Percentiles rank a stretch among this genome's conserved stretches.
Conservation (phyloP, 1,140 invertebrate genomes). For the Philotrypesis tridentata region DNA sequence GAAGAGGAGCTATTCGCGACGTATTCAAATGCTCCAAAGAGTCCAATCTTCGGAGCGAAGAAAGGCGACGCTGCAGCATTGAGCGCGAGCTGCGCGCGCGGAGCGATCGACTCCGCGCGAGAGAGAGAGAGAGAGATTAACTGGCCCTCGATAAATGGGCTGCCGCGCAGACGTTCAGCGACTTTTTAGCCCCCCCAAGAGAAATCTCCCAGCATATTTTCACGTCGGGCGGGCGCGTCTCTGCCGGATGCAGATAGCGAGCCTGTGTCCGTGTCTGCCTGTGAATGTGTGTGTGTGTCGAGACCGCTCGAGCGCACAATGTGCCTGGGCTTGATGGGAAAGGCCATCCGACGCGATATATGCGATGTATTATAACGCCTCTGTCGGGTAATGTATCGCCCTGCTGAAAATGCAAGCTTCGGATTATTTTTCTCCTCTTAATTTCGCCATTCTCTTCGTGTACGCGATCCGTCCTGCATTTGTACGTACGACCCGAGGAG, state of each 20-base stretch:
- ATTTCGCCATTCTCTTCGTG: too few relatives aligned
- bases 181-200: slow-evolving; percentile 66
- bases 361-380: slow-evolving; percentile 61
- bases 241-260: slow-evolving; percentile 73
- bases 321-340: slow-evolving; percentile 63
- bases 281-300: slow-evolving; percentile 56
- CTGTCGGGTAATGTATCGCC: slow-evolving; percentile 66
- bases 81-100: not conserved
- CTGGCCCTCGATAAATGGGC: slow-evolving; percentile 55
- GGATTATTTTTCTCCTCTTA: not conserved
- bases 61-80: not conserved
- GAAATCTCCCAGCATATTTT: slow-evolving; percentile 73
- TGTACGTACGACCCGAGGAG: too few relatives aligned
- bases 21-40: not conserved
- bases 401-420: slow-evolving; percentile 61
- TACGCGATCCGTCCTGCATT: too few relatives aligned
- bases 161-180: not conserved
- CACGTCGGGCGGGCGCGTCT: slow-evolving; percentile 64
- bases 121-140: slow-evolving; percentile 42
- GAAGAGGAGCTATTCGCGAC: too few relatives aligned
- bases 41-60: not conserved
- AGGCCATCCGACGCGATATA: slow-evolving; percentile 69
- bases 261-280: slow-evolving; percentile 42
- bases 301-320: slow-evolving; percentile 56
- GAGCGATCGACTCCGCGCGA: slow-evolving; percentile 15